Percentiles rank a stretch among this genome's conserved stretches.
Evolutionary conservation across 2,113 vertebrate species (phyloP).

Genomic region (Otolemur garnettii): DNA sequence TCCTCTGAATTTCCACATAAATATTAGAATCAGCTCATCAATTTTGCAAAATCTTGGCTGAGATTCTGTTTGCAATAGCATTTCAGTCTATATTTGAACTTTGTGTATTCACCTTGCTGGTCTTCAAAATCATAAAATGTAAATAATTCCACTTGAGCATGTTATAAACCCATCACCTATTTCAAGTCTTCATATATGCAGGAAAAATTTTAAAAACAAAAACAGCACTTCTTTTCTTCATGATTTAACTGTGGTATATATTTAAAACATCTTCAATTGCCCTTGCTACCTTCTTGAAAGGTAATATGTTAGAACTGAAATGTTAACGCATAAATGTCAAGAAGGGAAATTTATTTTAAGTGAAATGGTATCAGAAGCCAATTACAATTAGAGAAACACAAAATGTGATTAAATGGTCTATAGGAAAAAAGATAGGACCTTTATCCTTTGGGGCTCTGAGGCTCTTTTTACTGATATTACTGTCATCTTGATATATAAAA

Average conservation of each 20-base stretch:
- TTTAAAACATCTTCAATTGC: slow-evolving; percentile 79
- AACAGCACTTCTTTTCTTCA: slow-evolving; percentile 72
- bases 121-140: slow-evolving; percentile 52
- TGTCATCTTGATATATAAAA: neutral
- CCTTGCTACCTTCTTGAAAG: slow-evolving; percentile 67
- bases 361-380: neutral
- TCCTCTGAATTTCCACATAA: neutral
- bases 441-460: neutral
- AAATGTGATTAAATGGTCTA: slow-evolving; percentile 40
- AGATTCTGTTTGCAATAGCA: neutral
- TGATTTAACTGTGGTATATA: slow-evolving; percentile 73
- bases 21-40: neutral
- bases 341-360: slow-evolving; percentile 40
- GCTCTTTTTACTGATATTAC: neutral
- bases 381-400: neutral
- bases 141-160: slow-evolving; percentile 23
- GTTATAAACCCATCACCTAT: slow-evolving; percentile 13
- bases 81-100: slow-evolving; percentile 19
- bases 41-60: neutral
- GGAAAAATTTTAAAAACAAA: slow-evolving; percentile 78
- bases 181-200: slow-evolving; percentile 31
- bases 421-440: neutral
- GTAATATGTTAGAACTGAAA: slow-evolving; percentile 58
- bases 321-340: slow-evolving; percentile 5
- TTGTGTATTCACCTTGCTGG: neutral